phyloP scores from a whole-genome alignment of 92 coral and sea anemone species.

The Phymanthus crucifer region DNA sequence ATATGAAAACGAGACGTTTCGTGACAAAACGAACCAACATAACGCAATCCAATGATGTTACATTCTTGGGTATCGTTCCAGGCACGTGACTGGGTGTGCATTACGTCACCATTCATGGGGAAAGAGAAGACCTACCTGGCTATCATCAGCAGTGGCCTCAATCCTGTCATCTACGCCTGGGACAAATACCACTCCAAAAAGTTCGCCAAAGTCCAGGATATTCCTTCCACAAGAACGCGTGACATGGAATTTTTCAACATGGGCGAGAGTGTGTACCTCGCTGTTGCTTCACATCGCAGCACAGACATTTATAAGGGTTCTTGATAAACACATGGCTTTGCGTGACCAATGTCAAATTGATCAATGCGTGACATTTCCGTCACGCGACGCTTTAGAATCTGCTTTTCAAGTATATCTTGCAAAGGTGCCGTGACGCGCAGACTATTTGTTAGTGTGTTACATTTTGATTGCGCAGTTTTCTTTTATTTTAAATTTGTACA shows the following conservation, averaged over 20 bases:
- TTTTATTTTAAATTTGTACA: neutral
- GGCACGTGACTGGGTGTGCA: conserved; percentile 91
- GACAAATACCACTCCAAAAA: conserved; percentile 66
- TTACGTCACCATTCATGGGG: conserved; percentile 93
- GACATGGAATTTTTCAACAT: conserved; percentile 96
- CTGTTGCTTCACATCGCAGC: conserved; percentile 79
- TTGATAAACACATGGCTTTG: neutral
- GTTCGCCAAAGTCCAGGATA: conserved; percentile 84
- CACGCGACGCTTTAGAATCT: neutral
- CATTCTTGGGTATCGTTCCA: conserved; percentile 32
- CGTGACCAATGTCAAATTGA: neutral
- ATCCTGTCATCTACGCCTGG: conserved; percentile 90
- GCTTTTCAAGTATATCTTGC: neutral
- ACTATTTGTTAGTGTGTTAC: neutral
- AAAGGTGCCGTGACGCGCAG: neutral
- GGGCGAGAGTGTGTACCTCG: conserved; percentile 80
- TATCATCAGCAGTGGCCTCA: conserved; percentile 66
- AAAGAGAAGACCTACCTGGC: conserved; percentile 91
- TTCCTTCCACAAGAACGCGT: conserved; percentile 76
- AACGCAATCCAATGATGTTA: conserved; percentile 21
- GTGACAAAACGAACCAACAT: neutral
- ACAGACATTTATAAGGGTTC: conserved; percentile 82
- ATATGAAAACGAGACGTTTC: neutral
- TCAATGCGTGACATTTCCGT: neutral
- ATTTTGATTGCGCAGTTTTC: too few species aligned